A percentile compares a stretch with the other conserved stretches of the same genome.
Evolutionary conservation across 1,140 invertebrate genomes (phyloP).

Genomic region (Aleiodes sp.): DNA sequence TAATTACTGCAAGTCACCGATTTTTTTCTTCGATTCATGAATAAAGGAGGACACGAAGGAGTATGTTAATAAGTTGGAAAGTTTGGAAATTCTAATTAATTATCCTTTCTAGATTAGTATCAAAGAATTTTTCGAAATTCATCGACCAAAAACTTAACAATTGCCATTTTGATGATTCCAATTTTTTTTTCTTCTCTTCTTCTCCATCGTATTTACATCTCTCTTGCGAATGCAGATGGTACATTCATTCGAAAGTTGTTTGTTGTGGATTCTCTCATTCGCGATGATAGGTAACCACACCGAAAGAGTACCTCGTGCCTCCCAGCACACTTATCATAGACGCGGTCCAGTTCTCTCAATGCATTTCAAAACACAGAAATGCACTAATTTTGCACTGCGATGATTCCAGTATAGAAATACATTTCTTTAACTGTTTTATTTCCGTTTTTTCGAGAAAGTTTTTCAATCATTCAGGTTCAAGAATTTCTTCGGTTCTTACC

Average conservation of each 20-base stretch:
- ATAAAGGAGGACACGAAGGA: not conserved
- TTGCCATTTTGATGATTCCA: no score
- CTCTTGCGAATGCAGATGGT: not conserved
- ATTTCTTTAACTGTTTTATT: constrained; percentile 19
- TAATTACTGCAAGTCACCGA: not conserved
- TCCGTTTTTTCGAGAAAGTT: not conserved
- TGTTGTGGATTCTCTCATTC: not conserved
- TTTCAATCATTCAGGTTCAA: not conserved
- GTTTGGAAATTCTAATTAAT: not conserved
- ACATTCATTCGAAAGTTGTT: constrained; percentile 39
- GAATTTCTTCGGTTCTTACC: not conserved
- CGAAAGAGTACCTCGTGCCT: not conserved
- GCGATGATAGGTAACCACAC: not conserved
- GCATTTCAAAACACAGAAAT: constrained; percentile 35
- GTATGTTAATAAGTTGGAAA: not conserved
- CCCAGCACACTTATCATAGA: constrained; percentile 37
- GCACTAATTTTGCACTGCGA: constrained; percentile 37
- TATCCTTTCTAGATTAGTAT: not conserved
- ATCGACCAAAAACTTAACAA: not conserved
- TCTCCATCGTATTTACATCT: not conserved
- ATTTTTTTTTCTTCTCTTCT: not conserved
- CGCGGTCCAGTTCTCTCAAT: constrained; percentile 41
- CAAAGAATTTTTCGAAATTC: not conserved
- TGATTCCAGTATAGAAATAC: constrained; percentile 13
- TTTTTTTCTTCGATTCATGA: not conserved